Base-by-base conservation (phyloP, 1,140 invertebrate genomes). In the Dinoponera quadriceps region DNA sequence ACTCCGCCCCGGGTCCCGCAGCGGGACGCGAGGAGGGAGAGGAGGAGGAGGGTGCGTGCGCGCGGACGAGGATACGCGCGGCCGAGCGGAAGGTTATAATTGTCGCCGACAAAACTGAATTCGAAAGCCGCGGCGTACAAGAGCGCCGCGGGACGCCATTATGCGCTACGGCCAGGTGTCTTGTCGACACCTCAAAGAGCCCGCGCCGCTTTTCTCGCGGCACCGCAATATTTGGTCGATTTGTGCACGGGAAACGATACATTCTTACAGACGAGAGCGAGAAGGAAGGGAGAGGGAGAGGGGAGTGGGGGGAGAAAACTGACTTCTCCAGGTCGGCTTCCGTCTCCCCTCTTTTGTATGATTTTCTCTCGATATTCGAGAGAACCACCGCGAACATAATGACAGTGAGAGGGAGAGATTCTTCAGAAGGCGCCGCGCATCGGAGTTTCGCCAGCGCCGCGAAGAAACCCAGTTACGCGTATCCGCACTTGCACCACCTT, bases 41-140 rank as follows among this genome's bases (percentile, higher is more conserved):
- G 54, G 29, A 65, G 49, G 55, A n/a, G n/a, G n/a, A n/a, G n/a
- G n/a, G n/a, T n/a, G n/a, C n/a, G 49, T 49, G 16, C n/a, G 27
- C 14, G 14, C 38, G 3, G n/a, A 44, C 49, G 54, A 29, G 44
- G 54, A 65, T 75, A 78, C 59, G 57, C 71, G 71, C 80, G 80
- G 14, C 74, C 80, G 60, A 87, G 88, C 88, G 88, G 89, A 90
- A 90, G 86, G 86, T 75, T 86, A 86, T 89, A 90, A 90, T 90
- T 89, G 88, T 83, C 62, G 55, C 16, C 62, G 59, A 78, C 69
- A 59, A 57, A 82, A 83, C 74, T 78, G 54, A 55, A 85, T 84
- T 72, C 54, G 62, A 68, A 68, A 60, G 38, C 63, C 69, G 49
- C 38, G 63, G 60, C 7, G 48, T 18, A 85, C 44, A 62, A 86